phyloP scores from a whole-genome alignment of 2,113 vertebrate species.

The Edolisoma coerulescens region DNA sequence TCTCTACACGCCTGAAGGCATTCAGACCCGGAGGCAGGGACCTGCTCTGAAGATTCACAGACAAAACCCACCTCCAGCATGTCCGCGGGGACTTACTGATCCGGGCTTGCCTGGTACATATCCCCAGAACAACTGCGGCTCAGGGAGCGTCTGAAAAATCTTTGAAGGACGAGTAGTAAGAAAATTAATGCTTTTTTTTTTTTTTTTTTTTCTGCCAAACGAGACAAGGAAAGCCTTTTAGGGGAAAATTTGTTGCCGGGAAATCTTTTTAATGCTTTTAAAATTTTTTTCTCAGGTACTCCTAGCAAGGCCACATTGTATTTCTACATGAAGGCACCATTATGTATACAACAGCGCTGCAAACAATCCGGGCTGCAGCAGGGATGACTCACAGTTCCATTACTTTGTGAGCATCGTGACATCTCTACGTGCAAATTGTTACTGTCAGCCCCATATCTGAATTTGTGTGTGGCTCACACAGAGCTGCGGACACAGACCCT shows the following conservation, averaged over 20 bases:
- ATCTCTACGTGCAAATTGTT: background rate
- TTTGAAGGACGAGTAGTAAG: background rate
- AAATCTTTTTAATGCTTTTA: background rate
- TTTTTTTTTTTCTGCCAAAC: background rate
- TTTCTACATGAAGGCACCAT: background rate
- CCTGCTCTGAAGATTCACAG: background rate
- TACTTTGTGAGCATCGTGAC: background rate
- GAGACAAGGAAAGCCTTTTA: background rate
- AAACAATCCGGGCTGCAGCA: background rate
- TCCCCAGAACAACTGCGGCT: background rate
- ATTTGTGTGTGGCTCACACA: fast-evolving
- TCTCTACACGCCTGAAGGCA: background rate
- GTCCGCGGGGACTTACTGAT: background rate
- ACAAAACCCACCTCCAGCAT: background rate
- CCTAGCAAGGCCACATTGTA: background rate
- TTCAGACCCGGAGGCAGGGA: background rate
- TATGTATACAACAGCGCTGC: background rate
- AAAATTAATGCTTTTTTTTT: background rate
- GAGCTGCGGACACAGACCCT: background rate
- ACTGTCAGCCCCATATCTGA: background rate
- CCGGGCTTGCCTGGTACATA: background rate
- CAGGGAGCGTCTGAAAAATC: background rate
- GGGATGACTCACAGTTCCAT: background rate
- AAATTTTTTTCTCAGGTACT: background rate
- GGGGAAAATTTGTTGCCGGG: background rate